Evolutionary conservation across 2,888 invertebrate species (phyloP).

Genomic region (Harmothoe impar): DNA sequence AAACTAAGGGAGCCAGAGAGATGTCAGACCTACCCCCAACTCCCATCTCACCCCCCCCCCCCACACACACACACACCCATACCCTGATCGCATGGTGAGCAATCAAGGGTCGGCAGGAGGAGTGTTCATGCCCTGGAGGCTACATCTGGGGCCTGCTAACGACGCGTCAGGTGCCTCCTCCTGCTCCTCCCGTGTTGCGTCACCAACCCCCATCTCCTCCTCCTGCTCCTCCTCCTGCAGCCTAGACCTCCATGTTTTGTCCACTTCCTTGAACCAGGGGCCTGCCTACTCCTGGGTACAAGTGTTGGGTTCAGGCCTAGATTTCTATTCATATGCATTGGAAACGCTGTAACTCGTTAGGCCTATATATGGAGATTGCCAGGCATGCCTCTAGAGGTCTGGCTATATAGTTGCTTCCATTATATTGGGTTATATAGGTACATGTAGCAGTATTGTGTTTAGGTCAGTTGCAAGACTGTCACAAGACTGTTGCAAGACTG

Average conservation of each 20-base stretch:
- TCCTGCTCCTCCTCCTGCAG: not conserved
- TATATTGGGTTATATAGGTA: no score
- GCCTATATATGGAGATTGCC: no score
- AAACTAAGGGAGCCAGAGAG: not conserved
- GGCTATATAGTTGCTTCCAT: no score
- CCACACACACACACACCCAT: not conserved
- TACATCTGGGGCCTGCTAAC: conserved; percentile 8
- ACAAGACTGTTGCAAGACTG: no score
- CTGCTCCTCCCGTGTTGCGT: no score
- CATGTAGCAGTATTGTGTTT: no score
- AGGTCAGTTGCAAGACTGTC: no score
- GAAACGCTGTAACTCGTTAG: no score
- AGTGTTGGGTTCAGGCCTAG: no score
- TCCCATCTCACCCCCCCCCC: not conserved
- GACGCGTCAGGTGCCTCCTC: conserved; percentile 3
- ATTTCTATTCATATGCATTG: no score
- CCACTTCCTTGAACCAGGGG: not conserved
- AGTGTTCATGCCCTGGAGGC: not conserved
- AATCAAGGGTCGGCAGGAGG: not conserved
- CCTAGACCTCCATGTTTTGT: not conserved
- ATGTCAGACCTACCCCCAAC: not conserved
- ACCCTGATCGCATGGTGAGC: not conserved
- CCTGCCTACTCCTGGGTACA: no score
- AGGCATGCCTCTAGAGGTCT: no score
- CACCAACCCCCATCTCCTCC: not conserved